Percentiles rank a stretch among this genome's conserved stretches.
Evolutionary conservation across 2,888 invertebrate genomes (phyloP).

Genomic region (Monoplex corrugatus): DNA sequence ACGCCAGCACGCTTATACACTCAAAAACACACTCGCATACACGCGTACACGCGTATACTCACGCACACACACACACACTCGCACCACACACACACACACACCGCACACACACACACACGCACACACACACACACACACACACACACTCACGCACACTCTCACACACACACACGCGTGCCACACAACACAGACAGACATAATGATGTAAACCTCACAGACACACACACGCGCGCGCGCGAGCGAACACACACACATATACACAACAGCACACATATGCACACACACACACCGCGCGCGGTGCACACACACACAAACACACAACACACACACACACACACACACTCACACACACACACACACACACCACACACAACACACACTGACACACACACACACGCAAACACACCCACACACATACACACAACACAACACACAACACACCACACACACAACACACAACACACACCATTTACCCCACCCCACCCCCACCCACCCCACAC

Average conservation of each 20-base stretch:
- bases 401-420: not conserved
- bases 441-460: too few species aligned
- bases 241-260: not conserved
- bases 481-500: too few species aligned
- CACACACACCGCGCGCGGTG: too few species aligned
- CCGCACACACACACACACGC: too few species aligned
- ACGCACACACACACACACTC: constrained; percentile 19
- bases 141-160: not conserved
- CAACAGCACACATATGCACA: not conserved
- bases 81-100: constrained; percentile 14
- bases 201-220: too few species aligned
- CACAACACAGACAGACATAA: too few species aligned
- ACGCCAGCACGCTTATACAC: not conserved
- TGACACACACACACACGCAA: not conserved
- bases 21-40: not conserved
- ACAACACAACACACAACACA: not conserved
- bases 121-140: constrained; percentile 20
- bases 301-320: too few species aligned
- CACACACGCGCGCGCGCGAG: not conserved
- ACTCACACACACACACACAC: constrained; percentile 1
- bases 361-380: not conserved
- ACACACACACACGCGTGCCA: not conserved
- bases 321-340: too few species aligned
- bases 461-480: too few species aligned
- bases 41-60: too few species aligned